Evolutionary conservation across 2,888 invertebrate genomes (phyloP), one percentile per base, ranked within the genome.

Genomic region (Aphodius granarius): DNA sequence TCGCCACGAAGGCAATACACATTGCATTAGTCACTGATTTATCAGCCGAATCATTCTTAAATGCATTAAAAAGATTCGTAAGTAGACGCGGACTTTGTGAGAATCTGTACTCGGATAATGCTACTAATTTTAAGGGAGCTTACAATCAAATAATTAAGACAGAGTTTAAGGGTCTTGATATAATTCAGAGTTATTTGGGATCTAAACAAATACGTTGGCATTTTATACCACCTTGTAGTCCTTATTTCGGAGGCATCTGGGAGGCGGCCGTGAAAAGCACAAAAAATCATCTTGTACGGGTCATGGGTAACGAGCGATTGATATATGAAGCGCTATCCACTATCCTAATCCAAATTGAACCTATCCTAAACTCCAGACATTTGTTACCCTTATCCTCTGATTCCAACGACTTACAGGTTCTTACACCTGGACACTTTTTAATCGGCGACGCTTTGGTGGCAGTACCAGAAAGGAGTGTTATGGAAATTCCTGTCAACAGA

Each of bases 41-140:
- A 4, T 16, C n/a, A 65, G 18, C 65, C n/a, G n/a, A 65, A 5
- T 17, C 65, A 65, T 15, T 65, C 15, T 15, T 65, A 18, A 65
- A 65, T 18, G 65, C 65, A 6, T 18, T 65, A 17, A 75, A 75
- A 72, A 68, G 80, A 43, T 80, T 80, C 20, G 66, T 77, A 21
- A 68, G 78, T 15, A 71, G 80, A 9, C 63, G 81, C 15, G 79
- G 79, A 5, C 76, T 73, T 63, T 43, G 65, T n/a, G 9, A 13
- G 6, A 19, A 65, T 13, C 65, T 79, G 9, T 76, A 64, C 71
- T 77, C 79, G 15, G 79, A 81, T 62, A 81, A 80, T 21, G 80
- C 71, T 0, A 78, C 76, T 18, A 79, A 78, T 78, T 81, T 78
- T 73, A 73, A 43, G 13, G 75, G 76, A 15, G 78, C 78, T 19